Base-by-base conservation (phyloP, 2,113 vertebrate species). In the Daphoenositta chrysoptera region DNA sequence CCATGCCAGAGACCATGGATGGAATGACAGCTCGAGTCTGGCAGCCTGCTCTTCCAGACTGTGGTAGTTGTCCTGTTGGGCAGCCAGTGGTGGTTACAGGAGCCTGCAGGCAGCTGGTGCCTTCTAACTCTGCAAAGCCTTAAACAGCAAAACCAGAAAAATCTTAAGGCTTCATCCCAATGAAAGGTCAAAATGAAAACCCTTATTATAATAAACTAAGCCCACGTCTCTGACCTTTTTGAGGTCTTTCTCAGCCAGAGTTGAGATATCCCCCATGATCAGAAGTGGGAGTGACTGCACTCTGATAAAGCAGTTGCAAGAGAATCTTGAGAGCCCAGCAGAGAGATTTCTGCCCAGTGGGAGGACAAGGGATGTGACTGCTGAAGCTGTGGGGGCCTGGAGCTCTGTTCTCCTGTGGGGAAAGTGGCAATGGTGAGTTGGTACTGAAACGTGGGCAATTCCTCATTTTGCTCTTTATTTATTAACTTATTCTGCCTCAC, bases 321-420 rank as follows among this genome's bases (percentile, higher is more conserved):
- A 85, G 70, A 35, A n/a, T 50, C 39, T 26, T 15, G 42, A 70
- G 75, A 85, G 28, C 28, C 70, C 48, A 57, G 6, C 9, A 27
- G 50, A 30, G 30, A 42, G 31, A 57, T 56, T 56, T 56, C 44
- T 30, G 37, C 0, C 15, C 0, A 0, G 2, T 54, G 48, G 37
- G 5, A 27, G 50, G 66, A 33, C 1, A 1, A 50, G 19, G n/a
- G 18, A 40, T 27, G 15, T 63, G 33, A 45, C 6, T n/a, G 58
- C 57, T 24, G 45, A 11, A 22, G 54, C 72, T 40, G 35, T 23
- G 13, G 26, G 12, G 13, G 1, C 19, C 51, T 48, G 51, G 51
- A 70, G 47, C 35, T 87, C 58, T 81, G 44, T 70, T 47, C 3
- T 71, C 31, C 44, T 30, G 1, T 3, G 27, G 47, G 33, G 15